Conservation (phyloP, 2,888 invertebrate genomes). For the Chymomyza amoena region DNA sequence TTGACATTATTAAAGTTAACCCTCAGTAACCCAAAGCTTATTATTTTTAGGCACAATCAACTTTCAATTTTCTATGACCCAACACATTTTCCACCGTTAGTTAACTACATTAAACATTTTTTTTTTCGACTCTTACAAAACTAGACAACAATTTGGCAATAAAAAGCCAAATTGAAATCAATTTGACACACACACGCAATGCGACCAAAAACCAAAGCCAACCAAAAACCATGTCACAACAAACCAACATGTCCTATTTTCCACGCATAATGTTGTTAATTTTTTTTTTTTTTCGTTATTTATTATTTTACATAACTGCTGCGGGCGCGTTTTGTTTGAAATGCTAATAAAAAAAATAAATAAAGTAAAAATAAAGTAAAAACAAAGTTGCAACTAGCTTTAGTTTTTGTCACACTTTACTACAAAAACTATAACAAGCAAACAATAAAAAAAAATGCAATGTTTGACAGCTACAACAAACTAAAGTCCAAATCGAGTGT, state of each 20-base stretch:
- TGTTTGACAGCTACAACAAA: background rate
- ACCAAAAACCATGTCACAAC: constrained; percentile 12
- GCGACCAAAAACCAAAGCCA: background rate
- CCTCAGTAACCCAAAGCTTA: background rate
- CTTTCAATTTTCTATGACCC: background rate
- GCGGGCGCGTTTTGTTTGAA: constrained; percentile 23
- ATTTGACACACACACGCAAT: background rate
- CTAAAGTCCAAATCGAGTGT: constrained; percentile 9
- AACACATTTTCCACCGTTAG: constrained; percentile 21
- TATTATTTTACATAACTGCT: constrained; percentile 30
- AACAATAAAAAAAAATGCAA: constrained; percentile 6
- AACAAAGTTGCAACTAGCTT: background rate
- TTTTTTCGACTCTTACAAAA: constrained; percentile 28
- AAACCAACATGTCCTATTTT: constrained; percentile 20
- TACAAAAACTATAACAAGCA: constrained; percentile 11
- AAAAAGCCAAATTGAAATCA: background rate
- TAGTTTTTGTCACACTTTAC: background rate
- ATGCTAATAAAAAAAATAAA: constrained; percentile 28
- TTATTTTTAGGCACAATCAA: background rate
- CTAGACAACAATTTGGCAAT: constrained; percentile 10
- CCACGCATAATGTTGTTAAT: constrained; percentile 31
- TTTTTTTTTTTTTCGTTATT: constrained; percentile 7
- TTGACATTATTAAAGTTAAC: background rate
- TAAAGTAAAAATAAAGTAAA: background rate
- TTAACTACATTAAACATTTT: constrained; percentile 26